These are phyloP conservation scores for Tachysurus fulvidraco DNA, from an alignment of 2,113 vertebrate genomes.

Conservation along the genomic window DNA sequence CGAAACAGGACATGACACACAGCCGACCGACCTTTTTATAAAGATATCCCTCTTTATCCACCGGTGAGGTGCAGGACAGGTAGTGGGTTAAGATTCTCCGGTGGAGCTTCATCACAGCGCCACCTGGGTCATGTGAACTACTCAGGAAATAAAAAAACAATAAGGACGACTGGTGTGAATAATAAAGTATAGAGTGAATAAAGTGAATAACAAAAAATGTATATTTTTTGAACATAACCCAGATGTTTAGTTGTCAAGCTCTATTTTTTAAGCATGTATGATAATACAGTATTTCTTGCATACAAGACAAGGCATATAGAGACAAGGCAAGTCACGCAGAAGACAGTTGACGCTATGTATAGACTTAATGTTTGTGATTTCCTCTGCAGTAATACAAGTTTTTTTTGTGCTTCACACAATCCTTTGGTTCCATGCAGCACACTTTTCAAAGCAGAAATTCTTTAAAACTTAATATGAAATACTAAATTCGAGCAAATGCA, in stretches of 20 bases:
- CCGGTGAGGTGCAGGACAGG: constrained; percentile 68
- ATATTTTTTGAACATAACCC: background rate
- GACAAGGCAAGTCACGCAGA: no score
- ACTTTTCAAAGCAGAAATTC: background rate
- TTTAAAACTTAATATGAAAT: background rate
- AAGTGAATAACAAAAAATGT: background rate
- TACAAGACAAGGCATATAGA: no score
- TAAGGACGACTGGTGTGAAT: background rate
- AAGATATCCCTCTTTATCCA: constrained; percentile 76
- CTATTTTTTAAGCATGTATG: background rate
- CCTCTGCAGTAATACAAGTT: background rate
- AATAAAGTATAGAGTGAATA: background rate
- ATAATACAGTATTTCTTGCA: background rate
- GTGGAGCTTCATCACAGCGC: constrained; percentile 76
- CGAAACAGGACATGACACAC: background rate
- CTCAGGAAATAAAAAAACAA: background rate
- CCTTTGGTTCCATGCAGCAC: background rate
- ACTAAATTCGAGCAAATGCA: background rate
- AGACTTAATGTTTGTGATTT: background rate
- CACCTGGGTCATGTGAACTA: constrained; percentile 28
- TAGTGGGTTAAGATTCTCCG: constrained; percentile 67
- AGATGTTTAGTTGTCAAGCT: background rate
- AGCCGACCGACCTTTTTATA: constrained; percentile 73
- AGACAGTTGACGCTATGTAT: background rate
- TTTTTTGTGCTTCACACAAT: no score